phyloP scores from a whole-genome alignment of 2,888 invertebrate species.

The Drosophila prolongata region DNA sequence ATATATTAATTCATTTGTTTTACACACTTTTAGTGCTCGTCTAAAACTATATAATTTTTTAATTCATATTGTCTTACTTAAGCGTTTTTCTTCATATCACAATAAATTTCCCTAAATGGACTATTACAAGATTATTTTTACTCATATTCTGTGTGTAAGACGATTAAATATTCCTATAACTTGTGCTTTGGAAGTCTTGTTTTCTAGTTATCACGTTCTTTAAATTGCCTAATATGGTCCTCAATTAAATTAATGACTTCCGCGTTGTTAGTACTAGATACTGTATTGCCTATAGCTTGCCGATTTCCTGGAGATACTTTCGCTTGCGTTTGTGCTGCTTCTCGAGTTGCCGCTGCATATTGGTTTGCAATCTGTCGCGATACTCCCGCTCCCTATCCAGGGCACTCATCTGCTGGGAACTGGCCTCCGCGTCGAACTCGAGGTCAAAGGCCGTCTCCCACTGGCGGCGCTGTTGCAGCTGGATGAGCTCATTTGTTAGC shows the following conservation, averaged over 20 bases:
- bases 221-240: not conserved
- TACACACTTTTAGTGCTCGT: not conserved
- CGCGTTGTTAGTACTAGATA: not conserved
- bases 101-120: not conserved
- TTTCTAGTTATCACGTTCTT: constrained; percentile 1
- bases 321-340: constrained; percentile 40
- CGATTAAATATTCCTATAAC: not conserved
- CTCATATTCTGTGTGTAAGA: no score
- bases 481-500: constrained; percentile 71
- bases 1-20: not conserved
- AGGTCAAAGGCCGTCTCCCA: constrained; percentile 46
- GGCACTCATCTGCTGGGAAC: constrained; percentile 44
- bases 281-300: constrained; percentile 7
- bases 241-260: not conserved
- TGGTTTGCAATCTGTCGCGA: constrained; percentile 50
- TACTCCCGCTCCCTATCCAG: constrained; percentile 61
- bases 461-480: constrained; percentile 44
- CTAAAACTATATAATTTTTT: not conserved
- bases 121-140: no score
- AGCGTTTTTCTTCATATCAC: not conserved
- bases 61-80: no score
- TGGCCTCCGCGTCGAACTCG: constrained; percentile 36
- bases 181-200: not conserved
- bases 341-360: constrained; percentile 54
- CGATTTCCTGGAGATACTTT: constrained; percentile 27